These are phyloP conservation scores for Heliconius hewitsoni DNA, from an alignment of 1,140 invertebrate species.

Conservation along the genomic window DNA sequence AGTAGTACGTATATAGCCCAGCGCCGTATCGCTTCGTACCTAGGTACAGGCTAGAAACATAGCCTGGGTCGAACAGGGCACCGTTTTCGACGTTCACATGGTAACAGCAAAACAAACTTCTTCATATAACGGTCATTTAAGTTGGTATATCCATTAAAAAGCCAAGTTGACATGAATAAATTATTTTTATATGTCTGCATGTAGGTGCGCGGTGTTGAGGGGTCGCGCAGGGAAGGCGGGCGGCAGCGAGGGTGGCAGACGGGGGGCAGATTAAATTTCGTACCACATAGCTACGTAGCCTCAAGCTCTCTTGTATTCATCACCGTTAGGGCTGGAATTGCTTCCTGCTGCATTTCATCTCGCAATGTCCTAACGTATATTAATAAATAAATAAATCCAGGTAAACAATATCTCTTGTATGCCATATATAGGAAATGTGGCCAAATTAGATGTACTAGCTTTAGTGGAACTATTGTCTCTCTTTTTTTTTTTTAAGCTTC, in stretches of 20 bases:
- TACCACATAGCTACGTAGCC: slow-evolving; percentile 60
- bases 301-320: slow-evolving; percentile 69
- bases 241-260: slow-evolving; percentile 55
- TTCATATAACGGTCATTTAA: slow-evolving; percentile 35
- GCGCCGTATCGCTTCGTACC: slow-evolving; percentile 58
- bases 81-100: slow-evolving; percentile 55
- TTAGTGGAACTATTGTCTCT: too few species aligned
- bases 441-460: too few species aligned
- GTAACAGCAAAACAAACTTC: slow-evolving; percentile 59
- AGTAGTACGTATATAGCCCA: slow-evolving; percentile 47
- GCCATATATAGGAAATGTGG: neutral
- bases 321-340: slow-evolving; percentile 67
- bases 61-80: slow-evolving; percentile 38
- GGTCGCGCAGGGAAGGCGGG: slow-evolving; percentile 29
- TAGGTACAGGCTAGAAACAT: slow-evolving; percentile 54
- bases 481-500: too few species aligned
- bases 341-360: slow-evolving; percentile 47
- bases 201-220: slow-evolving; percentile 34
- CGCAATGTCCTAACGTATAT: slow-evolving; percentile 27
- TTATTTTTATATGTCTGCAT: slow-evolving; percentile 35
- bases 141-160: slow-evolving; percentile 38
- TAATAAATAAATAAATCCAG: slow-evolving; percentile 20
- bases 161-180: slow-evolving; percentile 42
- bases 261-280: slow-evolving; percentile 77
- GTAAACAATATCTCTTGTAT: slow-evolving; percentile 3